Evolutionary conservation across 1,140 invertebrate genomes (phyloP).

Genomic region (Drosophila hydei): DNA sequence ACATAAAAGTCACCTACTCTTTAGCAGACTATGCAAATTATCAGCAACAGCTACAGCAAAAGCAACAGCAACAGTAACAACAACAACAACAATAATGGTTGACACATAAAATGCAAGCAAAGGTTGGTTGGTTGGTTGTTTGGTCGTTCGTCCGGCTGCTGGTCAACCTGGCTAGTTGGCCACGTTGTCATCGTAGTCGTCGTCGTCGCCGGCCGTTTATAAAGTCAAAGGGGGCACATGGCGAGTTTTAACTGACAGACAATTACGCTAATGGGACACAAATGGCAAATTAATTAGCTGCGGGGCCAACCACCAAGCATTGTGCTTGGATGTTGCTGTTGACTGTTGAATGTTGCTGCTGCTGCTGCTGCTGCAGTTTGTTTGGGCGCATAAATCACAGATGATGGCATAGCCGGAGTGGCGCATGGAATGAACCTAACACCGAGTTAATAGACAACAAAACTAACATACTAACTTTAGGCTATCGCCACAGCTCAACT

Average conservation of each 20-base stretch:
- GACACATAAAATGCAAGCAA: conserved; percentile 76
- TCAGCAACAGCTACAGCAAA: conserved; percentile 23
- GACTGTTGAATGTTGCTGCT: conserved; percentile 8
- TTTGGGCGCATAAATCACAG: conserved; percentile 45
- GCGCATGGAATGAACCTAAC: conserved; percentile 33
- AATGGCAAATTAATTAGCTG: conserved; percentile 82
- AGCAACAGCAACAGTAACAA: conserved; percentile 29
- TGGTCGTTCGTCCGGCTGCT: conserved; percentile 23
- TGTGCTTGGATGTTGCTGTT: conserved; percentile 18
- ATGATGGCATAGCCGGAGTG: conserved; percentile 31
- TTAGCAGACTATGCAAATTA: conserved; percentile 53
- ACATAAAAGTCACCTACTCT: conserved; percentile 50
- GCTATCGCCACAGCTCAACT: background rate
- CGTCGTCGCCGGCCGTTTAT: conserved; percentile 38
- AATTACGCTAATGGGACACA: conserved; percentile 83
- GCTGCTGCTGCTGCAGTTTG: conserved; percentile 26
- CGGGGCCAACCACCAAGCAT: conserved; percentile 46
- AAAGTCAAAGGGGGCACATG: conserved; percentile 73
- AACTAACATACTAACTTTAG: conserved; percentile 3
- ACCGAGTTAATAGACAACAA: conserved; percentile 11
- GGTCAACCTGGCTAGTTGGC: conserved; percentile 22
- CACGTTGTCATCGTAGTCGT: conserved; percentile 20
- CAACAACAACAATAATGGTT: conserved; percentile 52
- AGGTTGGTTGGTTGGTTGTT: conserved; percentile 65
- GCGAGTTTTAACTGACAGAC: conserved; percentile 74